Conservation (phyloP, 2,888 invertebrate species). For the Leistus spinibarbis region DNA sequence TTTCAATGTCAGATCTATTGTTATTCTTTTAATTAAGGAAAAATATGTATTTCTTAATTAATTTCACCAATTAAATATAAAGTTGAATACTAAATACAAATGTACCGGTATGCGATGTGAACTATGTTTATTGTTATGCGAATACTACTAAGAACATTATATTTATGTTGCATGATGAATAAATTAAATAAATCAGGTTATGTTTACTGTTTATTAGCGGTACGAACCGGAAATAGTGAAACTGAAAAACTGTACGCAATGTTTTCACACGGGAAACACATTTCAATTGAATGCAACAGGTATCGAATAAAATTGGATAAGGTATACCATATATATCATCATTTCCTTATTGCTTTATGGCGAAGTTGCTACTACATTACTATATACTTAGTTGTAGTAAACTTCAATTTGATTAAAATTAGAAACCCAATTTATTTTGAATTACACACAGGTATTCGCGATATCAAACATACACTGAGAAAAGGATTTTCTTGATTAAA, state of each 20-base stretch:
- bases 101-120: not conserved
- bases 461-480: too few species aligned
- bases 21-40: not conserved
- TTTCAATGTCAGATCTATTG: not conserved
- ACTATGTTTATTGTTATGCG: not conserved
- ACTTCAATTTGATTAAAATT: not conserved
- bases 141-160: not conserved
- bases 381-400: not conserved
- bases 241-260: not conserved
- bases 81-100: not conserved
- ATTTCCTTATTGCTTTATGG: not conserved
- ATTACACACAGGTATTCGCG: too few species aligned
- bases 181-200: not conserved
- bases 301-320: not conserved
- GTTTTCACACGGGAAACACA: not conserved
- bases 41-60: not conserved
- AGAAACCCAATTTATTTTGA: not conserved
- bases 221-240: not conserved
- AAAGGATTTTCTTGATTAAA: too few species aligned
- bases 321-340: not conserved
- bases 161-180: not conserved
- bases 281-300: not conserved
- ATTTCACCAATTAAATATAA: not conserved
- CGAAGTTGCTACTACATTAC: too few species aligned
- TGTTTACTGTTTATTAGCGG: not conserved